Conservation (phyloP, 1,140 invertebrate species). For the Drosophila malerkotliana region DNA sequence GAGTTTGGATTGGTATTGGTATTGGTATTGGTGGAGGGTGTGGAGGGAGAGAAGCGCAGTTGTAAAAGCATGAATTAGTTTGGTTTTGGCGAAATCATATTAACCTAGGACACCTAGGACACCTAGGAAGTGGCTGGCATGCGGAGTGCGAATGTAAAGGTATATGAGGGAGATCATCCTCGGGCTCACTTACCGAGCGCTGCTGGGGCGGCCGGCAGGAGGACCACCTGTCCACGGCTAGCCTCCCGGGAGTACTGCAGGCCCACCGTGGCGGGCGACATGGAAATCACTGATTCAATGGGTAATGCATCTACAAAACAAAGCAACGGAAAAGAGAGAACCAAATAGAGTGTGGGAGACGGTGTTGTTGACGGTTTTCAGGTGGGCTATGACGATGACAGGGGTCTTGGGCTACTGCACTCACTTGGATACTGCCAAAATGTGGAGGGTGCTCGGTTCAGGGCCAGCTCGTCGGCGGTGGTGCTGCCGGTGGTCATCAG, state of each 20-base stretch:
- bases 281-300: slow-evolving; percentile 88
- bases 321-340: slow-evolving; percentile 72
- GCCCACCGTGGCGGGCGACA: slow-evolving; percentile 88
- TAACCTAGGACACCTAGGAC: slow-evolving; percentile 37
- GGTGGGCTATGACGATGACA: slow-evolving; percentile 6
- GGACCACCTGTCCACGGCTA: slow-evolving; percentile 90
- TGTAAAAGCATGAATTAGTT: slow-evolving; percentile 82
- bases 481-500: slow-evolving; percentile 76
- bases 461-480: slow-evolving; percentile 74
- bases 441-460: slow-evolving; percentile 85
- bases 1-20: slow-evolving; percentile 33
- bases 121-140: slow-evolving; percentile 38
- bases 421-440: slow-evolving; percentile 91
- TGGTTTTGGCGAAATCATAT: slow-evolving; percentile 62
- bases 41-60: slow-evolving; percentile 70
- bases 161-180: slow-evolving; percentile 17
- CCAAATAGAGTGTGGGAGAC: slow-evolving; percentile 50
- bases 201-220: slow-evolving; percentile 88
- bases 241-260: slow-evolving; percentile 93
- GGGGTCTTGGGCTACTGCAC: slow-evolving; percentile 47
- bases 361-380: background rate
- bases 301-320: slow-evolving; percentile 86
- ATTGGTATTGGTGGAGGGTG: slow-evolving; percentile 8
- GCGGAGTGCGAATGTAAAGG: slow-evolving; percentile 29
- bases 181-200: slow-evolving; percentile 80